Base-by-base conservation (phyloP, 1,140 invertebrate genomes). In the Drosophila novamexicana region DNA sequence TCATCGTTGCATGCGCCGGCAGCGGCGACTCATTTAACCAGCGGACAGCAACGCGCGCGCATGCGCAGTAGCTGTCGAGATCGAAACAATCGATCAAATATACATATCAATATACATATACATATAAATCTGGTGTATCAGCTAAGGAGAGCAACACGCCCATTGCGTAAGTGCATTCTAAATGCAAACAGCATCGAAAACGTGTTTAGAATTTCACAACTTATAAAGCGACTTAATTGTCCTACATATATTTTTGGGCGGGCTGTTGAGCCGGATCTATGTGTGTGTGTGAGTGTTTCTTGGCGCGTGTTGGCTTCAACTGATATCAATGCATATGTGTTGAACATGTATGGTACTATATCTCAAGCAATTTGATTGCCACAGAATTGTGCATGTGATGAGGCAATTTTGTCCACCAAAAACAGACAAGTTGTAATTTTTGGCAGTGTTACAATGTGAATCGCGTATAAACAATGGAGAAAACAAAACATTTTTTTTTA, bases 201-300 rank as follows among this genome's bases (percentile, higher is more conserved):
- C 83, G 79, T 86, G 83, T 86, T 88, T 77, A 63, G 83, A 86
- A 86, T 86, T 79, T 83, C 83, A 47, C 47, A 88, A 86, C 40
- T 12, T 7, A 34, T 52, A 1, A 29, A 40, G 16, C 10, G 3
- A 32, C 8, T 36, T 6, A 63, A 59, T 8, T 56, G 57, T 37
- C 7, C 32, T 8, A 54, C 32, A 54, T 32, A n/a, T 34, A 52
- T 39, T 32, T 32, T 14, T 14, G n/a, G n/a, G 52, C 34, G n/a
- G 14, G 7, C 7, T 18, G 18, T 22, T 58, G 29, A 57, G 56
- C 42, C 53, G 54, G 40, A 9, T 66, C 18, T 50, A 29, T 29
- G 65, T 37, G 52, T 22, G 50, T 42, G 50, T 42, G 62, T 54
- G 73, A 45, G 50, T 42, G 36, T 12, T 44, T n/a, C n/a, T 34